Base-by-base conservation (phyloP, 2,113 vertebrate genomes). In the Leptocoma aspasia region DNA sequence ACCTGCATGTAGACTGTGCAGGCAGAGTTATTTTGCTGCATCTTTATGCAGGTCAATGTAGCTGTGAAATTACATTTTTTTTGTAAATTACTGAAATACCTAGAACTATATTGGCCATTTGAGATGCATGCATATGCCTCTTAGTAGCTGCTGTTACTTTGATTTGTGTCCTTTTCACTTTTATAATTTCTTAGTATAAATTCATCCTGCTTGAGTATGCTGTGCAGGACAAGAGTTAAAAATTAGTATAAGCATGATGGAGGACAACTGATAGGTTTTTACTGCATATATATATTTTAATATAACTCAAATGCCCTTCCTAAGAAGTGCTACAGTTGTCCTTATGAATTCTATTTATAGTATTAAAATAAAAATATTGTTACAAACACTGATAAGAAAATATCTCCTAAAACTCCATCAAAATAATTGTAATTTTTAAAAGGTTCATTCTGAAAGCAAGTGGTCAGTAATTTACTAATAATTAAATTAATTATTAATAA, bases 151-250 rank as follows among this genome's bases (percentile, higher is more conserved):
- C 11, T 7, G 26, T 65, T 92, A 52, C 82, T 93, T 96, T 66
- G 59, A 92, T 96, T 93, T 94, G 49, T 93, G 54, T 82, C 15
- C 52, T 89, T 92, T 94, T 90, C 57, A 82, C 28, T 89, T 92
- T 72, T 65, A 28, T 44, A 83, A 20, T 57, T 86, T 95, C 65
- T 91, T 44, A 57, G 59, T 63, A 87, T 70, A 82, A 90, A 95
- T 93, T 81, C 7, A 1, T 31, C n/a, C 22, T 69, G 16, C 24
- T 88, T 94, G 92, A 64, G 21, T n/a, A 86, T 87, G 50, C 21
- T 70, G 28, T 39, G 33, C 26, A 90, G 45, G 83, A 41, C 24
- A 89, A 93, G 61, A 85, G n/a, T 82, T 94, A 94, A 89, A 89
- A 83, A 86, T 92, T 14, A 89, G 30, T 87, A 72, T 90, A 94